Evolutionary conservation across 64 coral and sea anemone genomes (phyloP).

Genomic region (Montipora efflorescens): DNA sequence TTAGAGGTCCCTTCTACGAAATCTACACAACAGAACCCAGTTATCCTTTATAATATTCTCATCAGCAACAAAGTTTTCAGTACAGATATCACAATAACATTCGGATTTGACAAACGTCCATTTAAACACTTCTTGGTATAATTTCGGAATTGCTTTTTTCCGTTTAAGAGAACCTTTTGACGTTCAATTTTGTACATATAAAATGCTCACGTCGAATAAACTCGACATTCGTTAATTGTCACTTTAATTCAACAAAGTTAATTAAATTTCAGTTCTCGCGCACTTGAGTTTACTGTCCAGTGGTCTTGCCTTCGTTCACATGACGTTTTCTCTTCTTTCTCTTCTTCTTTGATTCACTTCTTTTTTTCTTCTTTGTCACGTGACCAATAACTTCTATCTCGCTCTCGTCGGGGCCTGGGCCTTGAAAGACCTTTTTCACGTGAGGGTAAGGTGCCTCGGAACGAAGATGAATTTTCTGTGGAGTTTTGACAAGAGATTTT

Average conservation of each 20-base stretch:
- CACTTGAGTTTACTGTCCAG: not conserved
- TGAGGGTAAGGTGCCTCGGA: constrained; percentile 39
- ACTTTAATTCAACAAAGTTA: not conserved
- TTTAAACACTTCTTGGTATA: not conserved
- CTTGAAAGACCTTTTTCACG: constrained; percentile 37
- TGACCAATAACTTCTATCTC: constrained; percentile 77
- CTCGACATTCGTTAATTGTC: not conserved
- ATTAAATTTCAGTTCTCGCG: not conserved
- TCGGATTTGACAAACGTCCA: not conserved
- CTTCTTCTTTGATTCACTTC: constrained; percentile 38
- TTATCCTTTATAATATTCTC: no score
- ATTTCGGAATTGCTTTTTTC: not conserved
- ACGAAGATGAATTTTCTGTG: constrained; percentile 24
- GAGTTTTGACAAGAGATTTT: constrained; percentile 15
- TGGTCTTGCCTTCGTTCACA: not conserved
- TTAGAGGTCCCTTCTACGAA: not conserved
- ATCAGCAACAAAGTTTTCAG: not conserved
- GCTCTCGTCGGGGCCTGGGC: constrained; percentile 57
- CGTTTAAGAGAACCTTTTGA: not conserved
- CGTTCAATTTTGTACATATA: constrained; percentile 24
- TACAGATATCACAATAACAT: not conserved
- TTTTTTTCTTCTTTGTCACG: constrained; percentile 52
- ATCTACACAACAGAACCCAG: constrained; percentile 8
- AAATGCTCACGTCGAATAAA: not conserved
- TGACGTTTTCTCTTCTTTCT: constrained; percentile 51